These are phyloP conservation scores for Lepidothrix coronata DNA, from an alignment of 2,113 vertebrate genomes.

Conservation along the genomic window DNA sequence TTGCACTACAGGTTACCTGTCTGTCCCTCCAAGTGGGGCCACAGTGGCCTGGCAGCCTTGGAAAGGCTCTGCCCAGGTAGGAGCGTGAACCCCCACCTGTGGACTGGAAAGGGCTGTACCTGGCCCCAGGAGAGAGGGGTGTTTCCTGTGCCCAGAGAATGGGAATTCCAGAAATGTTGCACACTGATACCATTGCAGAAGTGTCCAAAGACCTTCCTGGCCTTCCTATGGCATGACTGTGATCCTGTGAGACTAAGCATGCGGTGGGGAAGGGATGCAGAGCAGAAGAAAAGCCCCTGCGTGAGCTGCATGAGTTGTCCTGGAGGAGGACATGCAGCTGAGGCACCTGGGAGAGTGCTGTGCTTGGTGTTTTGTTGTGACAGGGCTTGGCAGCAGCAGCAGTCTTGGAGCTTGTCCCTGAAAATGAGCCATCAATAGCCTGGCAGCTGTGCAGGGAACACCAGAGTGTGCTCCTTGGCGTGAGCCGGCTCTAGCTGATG, in stretches of 20 bases:
- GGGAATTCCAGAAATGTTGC: neutral
- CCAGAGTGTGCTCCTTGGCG: neutral
- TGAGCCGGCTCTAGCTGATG: accelerated
- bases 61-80: neutral
- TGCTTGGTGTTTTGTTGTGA: neutral
- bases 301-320: neutral
- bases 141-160: neutral
- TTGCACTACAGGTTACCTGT: neutral
- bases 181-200: neutral
- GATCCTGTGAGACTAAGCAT: accelerated
- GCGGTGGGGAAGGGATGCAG: neutral
- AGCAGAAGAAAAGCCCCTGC: neutral
- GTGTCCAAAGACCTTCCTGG: neutral
- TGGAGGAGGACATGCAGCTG: accelerated
- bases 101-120: neutral
- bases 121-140: neutral
- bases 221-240: neutral
- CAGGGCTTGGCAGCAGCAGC: neutral
- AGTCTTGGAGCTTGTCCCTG: neutral
- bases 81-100: accelerated
- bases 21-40: neutral
- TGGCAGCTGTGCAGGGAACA: neutral
- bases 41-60: neutral
- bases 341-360: neutral
- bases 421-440: neutral